Evolutionary conservation across 2,888 invertebrate species (phyloP), one percentile per base, ranked within the genome.

Genomic region (Acrobasis suavella): DNA sequence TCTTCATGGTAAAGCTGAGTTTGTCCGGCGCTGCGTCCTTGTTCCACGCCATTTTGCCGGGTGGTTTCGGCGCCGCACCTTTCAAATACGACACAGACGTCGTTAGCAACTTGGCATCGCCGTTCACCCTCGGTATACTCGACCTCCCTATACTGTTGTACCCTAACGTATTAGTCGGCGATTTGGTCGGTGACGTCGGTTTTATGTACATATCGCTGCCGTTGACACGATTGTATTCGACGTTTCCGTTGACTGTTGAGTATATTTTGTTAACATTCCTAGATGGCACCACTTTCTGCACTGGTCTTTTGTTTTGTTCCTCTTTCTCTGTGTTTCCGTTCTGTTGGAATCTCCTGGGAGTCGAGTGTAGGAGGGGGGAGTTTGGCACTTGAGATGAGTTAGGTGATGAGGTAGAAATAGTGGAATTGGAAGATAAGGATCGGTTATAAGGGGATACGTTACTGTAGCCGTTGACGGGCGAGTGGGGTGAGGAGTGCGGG

Each of bases 1-100:
- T 93, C 77, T 97, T 95, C 96, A 98, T 97, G 0, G 98, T 98
- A 83, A 98, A 98, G 79, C 96, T 96, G 75, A 97, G 94, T 81
- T 96, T 96, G 70, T 96, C 96, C 0, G 94, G 88, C 50, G 94
- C 88, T 68, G 94, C 76, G 73, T 96, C 96, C 74, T 95, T 95
- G 74, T 95, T 96, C 96, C 96, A 96, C 72, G 94, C 94, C 73
- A 95, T 94, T 78, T 93, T 94, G 64, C 82, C 81, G n/a, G 81
- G 72, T 2, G 89, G 83, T 71, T 89, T 91, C 51, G 92, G 83
- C 50, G 87, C 87, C 10, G 89, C 80, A 85, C 94, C 94, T 82
- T 94, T 94, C 68, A 94, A 88, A 82, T 93, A 94, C 74, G 93
- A 93, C 65, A 94, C 93, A 63, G 93, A 90, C 5, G 93, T 92